phyloP scores from a whole-genome alignment of 2,797 vertebrate genomes.

The Protonibea diacanthus region DNA sequence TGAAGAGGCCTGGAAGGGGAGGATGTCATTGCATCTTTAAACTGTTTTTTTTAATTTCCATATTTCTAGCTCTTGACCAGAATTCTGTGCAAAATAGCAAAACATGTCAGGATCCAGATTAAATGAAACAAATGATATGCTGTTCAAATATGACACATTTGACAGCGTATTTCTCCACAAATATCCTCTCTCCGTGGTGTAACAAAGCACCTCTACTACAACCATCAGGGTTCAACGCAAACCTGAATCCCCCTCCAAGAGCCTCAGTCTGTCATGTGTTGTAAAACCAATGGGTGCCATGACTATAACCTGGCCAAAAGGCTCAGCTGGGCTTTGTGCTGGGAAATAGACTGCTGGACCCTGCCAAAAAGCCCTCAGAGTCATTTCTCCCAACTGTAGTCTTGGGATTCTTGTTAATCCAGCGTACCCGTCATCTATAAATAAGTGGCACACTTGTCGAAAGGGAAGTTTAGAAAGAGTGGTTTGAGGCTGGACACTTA shows the following conservation, averaged over 20 bases:
- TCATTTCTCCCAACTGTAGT: constrained; percentile 79
- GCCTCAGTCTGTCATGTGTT: constrained; percentile 51
- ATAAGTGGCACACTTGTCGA: constrained; percentile 76
- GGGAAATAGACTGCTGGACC: constrained; percentile 72
- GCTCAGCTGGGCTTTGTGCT: constrained; percentile 78
- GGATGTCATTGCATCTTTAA: constrained; percentile 9
- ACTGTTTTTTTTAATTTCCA: not conserved
- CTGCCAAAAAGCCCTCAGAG: constrained; percentile 79
- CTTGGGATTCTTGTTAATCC: constrained; percentile 81
- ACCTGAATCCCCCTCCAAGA: constrained; percentile 50
- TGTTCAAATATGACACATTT: not conserved
- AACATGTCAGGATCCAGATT: constrained; percentile 3
- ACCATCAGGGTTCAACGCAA: constrained; percentile 43
- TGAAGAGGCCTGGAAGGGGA: not conserved
- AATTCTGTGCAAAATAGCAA: not conserved
- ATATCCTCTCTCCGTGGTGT: constrained; percentile 24
- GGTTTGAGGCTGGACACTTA: constrained; percentile 70
- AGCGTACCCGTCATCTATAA: constrained; percentile 80
- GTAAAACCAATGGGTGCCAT: constrained; percentile 65
- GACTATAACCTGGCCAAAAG: constrained; percentile 69
- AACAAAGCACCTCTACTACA: constrained; percentile 43
- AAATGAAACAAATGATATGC: not conserved
- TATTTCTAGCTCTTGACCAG: not conserved
- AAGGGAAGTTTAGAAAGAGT: constrained; percentile 64
- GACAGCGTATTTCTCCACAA: constrained; percentile 9